phyloP scores from a whole-genome alignment of 2,888 invertebrate species.

The Itoplectis maculator region DNA sequence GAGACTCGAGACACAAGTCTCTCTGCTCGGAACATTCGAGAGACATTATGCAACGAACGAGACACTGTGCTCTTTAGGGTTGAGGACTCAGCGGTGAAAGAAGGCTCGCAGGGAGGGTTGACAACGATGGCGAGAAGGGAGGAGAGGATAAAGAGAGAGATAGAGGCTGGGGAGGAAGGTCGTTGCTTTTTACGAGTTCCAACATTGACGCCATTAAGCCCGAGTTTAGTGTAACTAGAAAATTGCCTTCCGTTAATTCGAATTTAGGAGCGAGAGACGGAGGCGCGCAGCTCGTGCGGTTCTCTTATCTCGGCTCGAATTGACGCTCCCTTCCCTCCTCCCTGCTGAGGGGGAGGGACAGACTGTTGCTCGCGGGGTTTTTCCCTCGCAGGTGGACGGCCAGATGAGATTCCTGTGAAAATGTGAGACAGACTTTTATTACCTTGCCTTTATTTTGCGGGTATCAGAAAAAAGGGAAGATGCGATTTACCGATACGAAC shows the following conservation, averaged over 20 bases:
- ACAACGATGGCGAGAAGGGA: slow-evolving; percentile 22
- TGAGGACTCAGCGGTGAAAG: neutral
- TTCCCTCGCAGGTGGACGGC: neutral
- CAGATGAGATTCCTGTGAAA: neutral
- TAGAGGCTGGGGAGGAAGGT: slow-evolving; percentile 27
- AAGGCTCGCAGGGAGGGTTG: neutral
- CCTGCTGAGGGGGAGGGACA: too few species aligned
- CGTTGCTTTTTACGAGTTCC: slow-evolving; percentile 71
- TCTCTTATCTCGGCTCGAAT: neutral
- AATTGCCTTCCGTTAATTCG: slow-evolving; percentile 72
- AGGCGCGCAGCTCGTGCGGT: neutral
- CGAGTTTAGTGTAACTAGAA: slow-evolving; percentile 72
- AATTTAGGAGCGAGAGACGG: slow-evolving; percentile 65
- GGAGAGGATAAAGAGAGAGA: slow-evolving; percentile 30
- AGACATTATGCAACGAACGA: neutral
- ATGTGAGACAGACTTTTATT: neutral
- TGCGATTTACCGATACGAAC: neutral
- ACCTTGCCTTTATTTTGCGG: neutral
- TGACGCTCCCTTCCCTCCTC: too few species aligned
- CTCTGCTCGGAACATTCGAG: slow-evolving; percentile 17
- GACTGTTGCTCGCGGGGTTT: neutral
- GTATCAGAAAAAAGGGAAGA: neutral
- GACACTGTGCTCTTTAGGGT: slow-evolving; percentile 1
- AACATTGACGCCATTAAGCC: slow-evolving; percentile 72
- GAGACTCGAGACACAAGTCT: too few species aligned